Evolutionary conservation across 2,888 invertebrate species (phyloP).

Genomic region (Saturnia japonica): DNA sequence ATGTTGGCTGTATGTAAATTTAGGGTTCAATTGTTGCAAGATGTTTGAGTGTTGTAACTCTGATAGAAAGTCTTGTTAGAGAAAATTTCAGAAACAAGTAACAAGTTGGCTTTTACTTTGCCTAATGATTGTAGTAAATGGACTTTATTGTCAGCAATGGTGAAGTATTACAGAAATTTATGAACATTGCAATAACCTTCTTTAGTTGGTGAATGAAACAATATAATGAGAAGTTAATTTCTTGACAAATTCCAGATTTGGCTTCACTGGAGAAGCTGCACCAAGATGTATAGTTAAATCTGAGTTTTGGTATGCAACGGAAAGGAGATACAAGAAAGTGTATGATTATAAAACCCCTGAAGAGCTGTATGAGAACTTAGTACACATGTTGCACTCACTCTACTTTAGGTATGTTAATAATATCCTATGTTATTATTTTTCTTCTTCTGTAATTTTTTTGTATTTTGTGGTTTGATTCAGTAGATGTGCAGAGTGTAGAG

Average conservation of each 20-base stretch:
- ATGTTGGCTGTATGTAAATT: too few relatives aligned
- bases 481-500: background rate
- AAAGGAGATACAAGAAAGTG: conserved; percentile 83
- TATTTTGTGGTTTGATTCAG: background rate
- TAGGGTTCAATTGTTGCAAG: too few relatives aligned
- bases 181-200: background rate
- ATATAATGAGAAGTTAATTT: background rate
- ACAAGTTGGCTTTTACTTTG: too few relatives aligned
- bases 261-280: conserved; percentile 93
- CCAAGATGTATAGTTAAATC: conserved; percentile 94
- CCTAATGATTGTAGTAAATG: too few relatives aligned
- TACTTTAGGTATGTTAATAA: conserved; percentile 88
- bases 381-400: conserved; percentile 92
- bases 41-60: too few relatives aligned
- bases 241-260: conserved; percentile 84
- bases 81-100: too few relatives aligned
- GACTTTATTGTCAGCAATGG: background rate
- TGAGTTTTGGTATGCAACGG: conserved; percentile 85
- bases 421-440: background rate
- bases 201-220: background rate
- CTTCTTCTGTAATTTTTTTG: too few relatives aligned
- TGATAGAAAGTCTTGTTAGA: too few relatives aligned
- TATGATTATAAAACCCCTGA: conserved; percentile 84
- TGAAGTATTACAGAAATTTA: background rate
- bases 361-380: conserved; percentile 91